phyloP scores from a whole-genome alignment of 2,113 vertebrate genomes.

The Jaculus jaculus region DNA sequence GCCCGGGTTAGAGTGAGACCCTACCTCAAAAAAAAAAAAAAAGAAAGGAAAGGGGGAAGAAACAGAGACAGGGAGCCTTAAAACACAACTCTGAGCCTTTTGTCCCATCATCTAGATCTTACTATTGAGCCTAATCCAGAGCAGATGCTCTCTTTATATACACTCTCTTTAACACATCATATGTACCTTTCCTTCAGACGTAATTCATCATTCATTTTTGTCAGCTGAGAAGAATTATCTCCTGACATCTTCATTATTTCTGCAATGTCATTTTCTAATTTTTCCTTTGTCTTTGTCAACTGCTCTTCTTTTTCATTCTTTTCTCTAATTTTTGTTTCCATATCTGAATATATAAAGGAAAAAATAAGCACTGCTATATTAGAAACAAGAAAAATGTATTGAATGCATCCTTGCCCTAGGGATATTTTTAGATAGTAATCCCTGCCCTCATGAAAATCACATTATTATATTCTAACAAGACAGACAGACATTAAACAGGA shows the following conservation, averaged over 20 bases:
- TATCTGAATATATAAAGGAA: conserved; percentile 81
- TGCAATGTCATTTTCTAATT: conserved; percentile 93
- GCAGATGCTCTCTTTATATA: not conserved
- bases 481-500: not conserved
- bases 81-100: not conserved
- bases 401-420: not conserved
- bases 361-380: not conserved
- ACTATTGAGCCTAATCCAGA: too few relatives aligned
- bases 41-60: too few relatives aligned
- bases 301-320: conserved; percentile 90
- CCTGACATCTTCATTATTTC: conserved; percentile 96
- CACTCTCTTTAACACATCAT: rapidly evolving
- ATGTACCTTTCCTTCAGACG: conserved; percentile 92
- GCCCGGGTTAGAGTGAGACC: too few relatives aligned
- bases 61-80: not conserved
- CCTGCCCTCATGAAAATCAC: not conserved
- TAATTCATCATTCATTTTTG: conserved; percentile 94
- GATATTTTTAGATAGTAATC: not conserved
- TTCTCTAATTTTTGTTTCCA: conserved; percentile 91
- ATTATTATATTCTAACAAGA: not conserved
- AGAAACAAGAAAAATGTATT: not conserved
- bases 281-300: conserved; percentile 91
- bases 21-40: too few relatives aligned
- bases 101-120: not conserved
- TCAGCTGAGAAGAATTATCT: conserved; percentile 94